Percentiles rank a stretch among this genome's conserved stretches.
Evolutionary conservation across 2,888 invertebrate genomes (phyloP).

Genomic region (Acleris sparsana): DNA sequence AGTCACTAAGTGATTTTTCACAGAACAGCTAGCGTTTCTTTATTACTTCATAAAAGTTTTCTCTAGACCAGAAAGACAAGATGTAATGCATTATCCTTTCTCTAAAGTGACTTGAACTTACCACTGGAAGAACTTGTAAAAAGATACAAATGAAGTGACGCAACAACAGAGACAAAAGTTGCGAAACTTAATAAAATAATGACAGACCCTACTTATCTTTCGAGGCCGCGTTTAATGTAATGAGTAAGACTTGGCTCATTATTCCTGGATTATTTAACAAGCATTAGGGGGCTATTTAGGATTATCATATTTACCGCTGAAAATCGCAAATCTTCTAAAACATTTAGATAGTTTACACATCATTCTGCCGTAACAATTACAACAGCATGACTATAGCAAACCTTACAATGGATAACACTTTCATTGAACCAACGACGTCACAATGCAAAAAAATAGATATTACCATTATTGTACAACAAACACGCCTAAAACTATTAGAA

Average conservation of each 20-base stretch:
- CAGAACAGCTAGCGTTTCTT: conserved; percentile 41
- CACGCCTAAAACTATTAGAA: conserved; percentile 43
- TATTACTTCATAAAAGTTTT: conserved; percentile 53
- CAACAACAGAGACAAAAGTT: conserved; percentile 53
- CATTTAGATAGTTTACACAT: background rate
- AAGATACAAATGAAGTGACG: conserved; percentile 50
- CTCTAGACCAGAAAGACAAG: conserved; percentile 46
- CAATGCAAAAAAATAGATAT: conserved; percentile 11
- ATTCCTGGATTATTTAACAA: conserved; percentile 28
- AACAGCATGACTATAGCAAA: conserved; percentile 26
- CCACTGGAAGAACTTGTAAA: conserved; percentile 55
- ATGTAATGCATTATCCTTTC: conserved; percentile 58
- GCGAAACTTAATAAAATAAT: conserved; percentile 57
- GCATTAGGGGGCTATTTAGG: conserved; percentile 16
- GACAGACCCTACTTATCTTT: conserved; percentile 38
- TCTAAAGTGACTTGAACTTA: conserved; percentile 54
- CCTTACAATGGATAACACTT: conserved; percentile 25
- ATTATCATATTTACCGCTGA: background rate
- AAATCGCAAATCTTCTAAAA: no score
- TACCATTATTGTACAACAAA: conserved; percentile 29
- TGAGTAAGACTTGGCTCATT: conserved; percentile 23
- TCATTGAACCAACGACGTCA: conserved; percentile 19
- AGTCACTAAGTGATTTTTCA: conserved; percentile 17
- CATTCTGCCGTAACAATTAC: conserved; percentile 16
- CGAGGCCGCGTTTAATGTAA: conserved; percentile 32